phyloP scores from a whole-genome alignment of 2,888 invertebrate genomes.

The Mystacides longicornis region DNA sequence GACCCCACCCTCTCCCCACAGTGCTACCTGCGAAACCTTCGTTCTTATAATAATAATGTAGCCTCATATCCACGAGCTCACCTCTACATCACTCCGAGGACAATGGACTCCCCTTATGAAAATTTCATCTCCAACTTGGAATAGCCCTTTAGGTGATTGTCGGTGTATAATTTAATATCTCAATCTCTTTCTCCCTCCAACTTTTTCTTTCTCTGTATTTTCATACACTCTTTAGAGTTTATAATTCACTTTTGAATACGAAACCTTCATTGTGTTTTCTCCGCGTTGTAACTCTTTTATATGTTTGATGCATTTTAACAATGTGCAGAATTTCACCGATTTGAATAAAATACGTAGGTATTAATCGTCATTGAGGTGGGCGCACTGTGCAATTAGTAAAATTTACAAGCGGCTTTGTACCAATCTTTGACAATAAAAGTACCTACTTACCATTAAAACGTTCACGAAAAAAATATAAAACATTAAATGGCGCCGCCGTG shows the following conservation, averaged over 20 bases:
- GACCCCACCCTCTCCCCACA: neutral
- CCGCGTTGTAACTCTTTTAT: neutral
- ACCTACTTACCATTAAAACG: neutral
- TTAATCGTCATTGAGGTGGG: too few species aligned
- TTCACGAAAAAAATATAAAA: neutral
- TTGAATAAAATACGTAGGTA: too few species aligned
- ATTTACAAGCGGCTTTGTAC: too few species aligned
- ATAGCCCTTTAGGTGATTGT: conserved; percentile 23
- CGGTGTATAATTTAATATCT: conserved; percentile 15
- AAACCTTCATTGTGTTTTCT: neutral
- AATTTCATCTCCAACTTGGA: conserved; percentile 22
- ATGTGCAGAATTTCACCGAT: too few species aligned
- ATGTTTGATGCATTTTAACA: too few species aligned
- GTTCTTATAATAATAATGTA: neutral
- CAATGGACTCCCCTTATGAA: conserved; percentile 22
- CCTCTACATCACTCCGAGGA: conserved; percentile 7
- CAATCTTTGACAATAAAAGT: too few species aligned
- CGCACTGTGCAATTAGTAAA: too few species aligned
- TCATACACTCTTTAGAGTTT: neutral
- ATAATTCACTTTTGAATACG: neutral
- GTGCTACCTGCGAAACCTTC: neutral
- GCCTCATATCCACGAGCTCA: conserved; percentile 4
- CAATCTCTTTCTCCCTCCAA: neutral
- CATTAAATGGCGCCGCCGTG: neutral
- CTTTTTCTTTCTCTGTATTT: neutral